Evolutionary conservation across 1,140 invertebrate species (phyloP).

Genomic region (Leguminivora glycinivorella): DNA sequence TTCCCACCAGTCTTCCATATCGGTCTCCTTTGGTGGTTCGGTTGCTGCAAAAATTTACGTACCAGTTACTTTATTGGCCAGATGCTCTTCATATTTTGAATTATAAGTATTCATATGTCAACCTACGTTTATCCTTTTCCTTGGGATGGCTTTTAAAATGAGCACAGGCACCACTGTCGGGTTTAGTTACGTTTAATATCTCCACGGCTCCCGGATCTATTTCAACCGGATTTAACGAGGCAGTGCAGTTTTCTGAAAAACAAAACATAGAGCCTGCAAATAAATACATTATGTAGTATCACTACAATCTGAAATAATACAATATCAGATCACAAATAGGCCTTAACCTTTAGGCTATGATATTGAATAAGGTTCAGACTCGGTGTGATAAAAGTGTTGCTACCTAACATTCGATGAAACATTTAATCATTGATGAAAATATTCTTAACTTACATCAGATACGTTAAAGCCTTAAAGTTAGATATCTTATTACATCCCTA

Average conservation of each 20-base stretch:
- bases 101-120: background rate
- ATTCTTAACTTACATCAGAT: no score
- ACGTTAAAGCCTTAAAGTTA: no score
- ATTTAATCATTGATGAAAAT: no score
- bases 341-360: no score
- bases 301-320: background rate
- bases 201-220: constrained; percentile 55
- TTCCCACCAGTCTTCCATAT: constrained; percentile 84
- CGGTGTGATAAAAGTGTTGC: no score
- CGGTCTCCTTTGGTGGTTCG: constrained; percentile 58
- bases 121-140: constrained; percentile 66
- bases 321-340: background rate
- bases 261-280: constrained; percentile 17
- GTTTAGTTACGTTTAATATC: constrained; percentile 57
- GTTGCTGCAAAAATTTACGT: constrained; percentile 42
- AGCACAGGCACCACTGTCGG: constrained; percentile 48
- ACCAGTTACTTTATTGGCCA: background rate
- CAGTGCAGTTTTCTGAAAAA: constrained; percentile 61
- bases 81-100: background rate
- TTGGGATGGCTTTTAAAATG: constrained; percentile 70
- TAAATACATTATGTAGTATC: background rate
- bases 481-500: no score
- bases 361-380: no score
- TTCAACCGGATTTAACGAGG: constrained; percentile 44
- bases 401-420: no score